Base-by-base conservation (phyloP, 1,140 invertebrate species). In the Halotydeus destructor region DNA sequence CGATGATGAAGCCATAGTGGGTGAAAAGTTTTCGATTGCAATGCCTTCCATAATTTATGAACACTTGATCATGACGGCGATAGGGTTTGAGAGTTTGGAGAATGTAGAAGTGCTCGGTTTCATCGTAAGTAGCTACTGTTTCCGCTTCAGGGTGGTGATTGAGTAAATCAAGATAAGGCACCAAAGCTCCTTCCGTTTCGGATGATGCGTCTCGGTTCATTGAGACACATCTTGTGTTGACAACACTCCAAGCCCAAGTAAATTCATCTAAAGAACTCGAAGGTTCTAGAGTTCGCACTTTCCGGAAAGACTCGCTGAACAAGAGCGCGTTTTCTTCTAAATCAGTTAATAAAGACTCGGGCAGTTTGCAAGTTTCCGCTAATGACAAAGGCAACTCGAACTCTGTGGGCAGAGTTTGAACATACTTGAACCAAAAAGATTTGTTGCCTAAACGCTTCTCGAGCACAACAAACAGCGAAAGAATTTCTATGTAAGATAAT, bases 151-250 rank as follows among this genome's bases (percentile, higher is more conserved):
- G 53, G 11, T 65, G 65, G 56, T 83, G 79, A 65, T 83, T 83
- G 39, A 82, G 67, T 44, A 83, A 62, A 59, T 83, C 80, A 18
- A 84, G 55, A 49, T 73, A 76, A 2, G 80, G 80, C 32, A 74
- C 75, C 14, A 83, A 55, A 5, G 76, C 77, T 50, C 62, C 50
- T 28, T 74, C 58, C 41, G 30, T 36, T 28, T 30, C 44, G 27
- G 34, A 41, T n/a, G 9, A 9, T 9, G 35, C 33, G 6, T 52
- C 42, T 34, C 55, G 39, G 9, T 49, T 52, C 3, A 61, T 49
- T 52, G 58, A 70, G 14, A 83, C 69, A 40, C 71, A 72, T 50
- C 80, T 63, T 1, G 78, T 78, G 60, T 81, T 80, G 2, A 83
- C 75, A 46, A 69, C 65, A 52, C 71, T 72, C 63, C 75, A 83